These are phyloP conservation scores for Timema podura DNA, from an alignment of 2,888 invertebrate genomes.

Conservation along the genomic window DNA sequence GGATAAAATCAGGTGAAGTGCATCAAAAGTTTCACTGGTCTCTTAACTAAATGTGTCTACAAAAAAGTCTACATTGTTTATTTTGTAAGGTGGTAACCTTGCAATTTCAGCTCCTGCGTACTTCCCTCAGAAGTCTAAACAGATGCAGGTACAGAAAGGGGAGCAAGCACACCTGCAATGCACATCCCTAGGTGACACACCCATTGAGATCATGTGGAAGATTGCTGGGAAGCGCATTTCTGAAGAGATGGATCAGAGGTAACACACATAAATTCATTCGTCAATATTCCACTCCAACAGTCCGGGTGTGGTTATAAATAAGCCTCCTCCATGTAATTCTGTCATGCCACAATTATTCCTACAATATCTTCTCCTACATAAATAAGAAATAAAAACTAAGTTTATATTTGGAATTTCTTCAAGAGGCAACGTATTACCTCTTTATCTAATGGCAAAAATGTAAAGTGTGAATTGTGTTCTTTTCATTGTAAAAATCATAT, in stretches of 20 bases:
- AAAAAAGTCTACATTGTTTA: not conserved
- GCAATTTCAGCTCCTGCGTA: slow-evolving; percentile 68
- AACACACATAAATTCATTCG: slow-evolving; percentile 23
- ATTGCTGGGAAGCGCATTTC: slow-evolving; percentile 69
- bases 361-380: no score
- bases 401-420: no score
- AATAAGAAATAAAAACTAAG: no score
- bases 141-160: slow-evolving; percentile 76
- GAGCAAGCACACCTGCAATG: slow-evolving; percentile 81
- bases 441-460: no score
- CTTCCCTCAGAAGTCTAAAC: slow-evolving; percentile 77
- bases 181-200: slow-evolving; percentile 82
- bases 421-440: no score
- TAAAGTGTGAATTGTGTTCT: no score
- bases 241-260: slow-evolving; percentile 67
- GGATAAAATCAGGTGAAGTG: no score
- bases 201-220: slow-evolving; percentile 81
- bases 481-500: no score
- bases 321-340: no score
- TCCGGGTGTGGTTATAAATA: no score
- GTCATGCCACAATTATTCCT: no score
- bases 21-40: not conserved
- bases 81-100: not conserved
- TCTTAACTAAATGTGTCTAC: not conserved
- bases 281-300: no score